A percentile compares a stretch with the other conserved stretches of the same genome.
phyloP scores from a whole-genome alignment of 1,140 invertebrate species.

The Brachionus manjavacas region DNA sequence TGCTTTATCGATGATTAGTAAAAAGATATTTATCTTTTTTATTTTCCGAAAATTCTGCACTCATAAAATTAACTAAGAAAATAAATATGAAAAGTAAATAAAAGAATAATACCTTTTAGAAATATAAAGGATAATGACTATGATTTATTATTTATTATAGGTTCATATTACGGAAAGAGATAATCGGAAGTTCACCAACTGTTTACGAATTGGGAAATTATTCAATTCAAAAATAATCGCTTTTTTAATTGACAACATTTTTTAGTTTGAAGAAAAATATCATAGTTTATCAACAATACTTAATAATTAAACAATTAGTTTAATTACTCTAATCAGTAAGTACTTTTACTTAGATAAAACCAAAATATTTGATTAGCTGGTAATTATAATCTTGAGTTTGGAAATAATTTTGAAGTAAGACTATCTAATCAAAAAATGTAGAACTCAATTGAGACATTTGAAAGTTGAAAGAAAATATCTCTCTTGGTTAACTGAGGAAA shows the following conservation, averaged over 20 bases:
- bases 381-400: background rate
- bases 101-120: background rate
- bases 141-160: background rate
- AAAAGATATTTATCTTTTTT: background rate
- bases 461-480: background rate
- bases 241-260: background rate
- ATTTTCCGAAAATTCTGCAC: background rate
- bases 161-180: background rate
- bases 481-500: no score
- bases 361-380: background rate
- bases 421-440: no score
- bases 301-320: background rate
- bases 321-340: background rate
- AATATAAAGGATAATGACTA: background rate
- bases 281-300: background rate
- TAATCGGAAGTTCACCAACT: no score
- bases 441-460: background rate
- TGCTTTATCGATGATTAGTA: background rate
- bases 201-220: background rate
- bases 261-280: background rate
- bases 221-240: background rate
- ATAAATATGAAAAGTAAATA: background rate
- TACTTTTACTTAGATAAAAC: background rate
- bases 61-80: background rate
- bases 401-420: background rate